Percentiles rank a stretch among this genome's conserved stretches.
Evolutionary conservation across 2,888 invertebrate species (phyloP).

Genomic region (Aethes cnicana): DNA sequence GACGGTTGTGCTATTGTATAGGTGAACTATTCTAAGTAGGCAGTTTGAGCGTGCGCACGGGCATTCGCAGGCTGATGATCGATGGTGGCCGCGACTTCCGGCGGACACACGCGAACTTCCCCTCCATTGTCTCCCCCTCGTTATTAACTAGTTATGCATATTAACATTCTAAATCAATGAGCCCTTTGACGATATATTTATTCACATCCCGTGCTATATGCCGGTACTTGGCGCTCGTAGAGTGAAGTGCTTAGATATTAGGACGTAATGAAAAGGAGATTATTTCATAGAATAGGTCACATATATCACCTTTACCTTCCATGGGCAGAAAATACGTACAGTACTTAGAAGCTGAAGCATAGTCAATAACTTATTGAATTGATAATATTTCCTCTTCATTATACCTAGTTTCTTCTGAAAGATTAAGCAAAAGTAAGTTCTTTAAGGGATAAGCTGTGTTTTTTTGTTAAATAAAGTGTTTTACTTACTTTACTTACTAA

Average conservation of each 20-base stretch:
- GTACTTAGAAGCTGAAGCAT: too few relatives aligned
- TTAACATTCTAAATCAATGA: constrained; percentile 29
- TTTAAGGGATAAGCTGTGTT: too few relatives aligned
- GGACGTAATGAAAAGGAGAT: too few relatives aligned
- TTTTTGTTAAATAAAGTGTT: too few relatives aligned
- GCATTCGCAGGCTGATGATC: constrained; percentile 39
- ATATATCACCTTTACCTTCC: too few relatives aligned
- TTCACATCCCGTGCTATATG: neutral
- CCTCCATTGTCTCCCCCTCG: constrained; percentile 67
- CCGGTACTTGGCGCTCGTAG: neutral
- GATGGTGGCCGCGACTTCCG: constrained; percentile 65
- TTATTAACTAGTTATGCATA: constrained; percentile 35
- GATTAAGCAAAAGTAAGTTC: too few relatives aligned
- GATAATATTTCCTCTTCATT: too few relatives aligned
- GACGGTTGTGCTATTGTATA: constrained; percentile 10
- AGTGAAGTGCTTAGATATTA: neutral
- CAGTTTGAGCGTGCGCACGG: constrained; percentile 18
- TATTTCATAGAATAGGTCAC: too few relatives aligned
- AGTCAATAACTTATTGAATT: too few relatives aligned
- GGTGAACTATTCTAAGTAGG: constrained; percentile 9
- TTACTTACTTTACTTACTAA: too few relatives aligned
- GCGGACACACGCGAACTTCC: constrained; percentile 68
- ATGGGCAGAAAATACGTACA: too few relatives aligned
- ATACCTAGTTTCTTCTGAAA: too few relatives aligned
- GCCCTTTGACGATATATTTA: constrained; percentile 13